These are phyloP conservation scores for Acrobasis suavella DNA, from an alignment of 2,888 invertebrate species.

Conservation along the genomic window DNA sequence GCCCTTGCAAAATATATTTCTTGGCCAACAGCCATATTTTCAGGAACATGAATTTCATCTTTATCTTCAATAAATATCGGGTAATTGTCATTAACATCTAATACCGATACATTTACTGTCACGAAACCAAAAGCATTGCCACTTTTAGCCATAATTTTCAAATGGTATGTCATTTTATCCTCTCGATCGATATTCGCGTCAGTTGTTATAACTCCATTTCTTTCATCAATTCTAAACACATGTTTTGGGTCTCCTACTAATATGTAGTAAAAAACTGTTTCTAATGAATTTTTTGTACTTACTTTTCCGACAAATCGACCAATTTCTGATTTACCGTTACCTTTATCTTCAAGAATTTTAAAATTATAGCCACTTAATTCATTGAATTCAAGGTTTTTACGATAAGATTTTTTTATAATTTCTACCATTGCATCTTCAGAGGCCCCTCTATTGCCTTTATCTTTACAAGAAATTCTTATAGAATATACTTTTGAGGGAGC, in stretches of 20 bases:
- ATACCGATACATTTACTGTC: slow-evolving; percentile 89
- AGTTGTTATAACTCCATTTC: slow-evolving; percentile 89
- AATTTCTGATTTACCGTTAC: slow-evolving; percentile 80
- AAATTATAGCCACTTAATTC: slow-evolving; percentile 90
- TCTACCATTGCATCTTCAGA: slow-evolving; percentile 90
- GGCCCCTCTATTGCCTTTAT: slow-evolving; percentile 89
- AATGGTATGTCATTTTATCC: slow-evolving; percentile 87
- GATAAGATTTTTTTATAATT: slow-evolving; percentile 87
- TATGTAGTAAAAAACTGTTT: slow-evolving; percentile 88
- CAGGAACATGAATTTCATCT: slow-evolving; percentile 90
- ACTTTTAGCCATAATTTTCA: slow-evolving; percentile 90
- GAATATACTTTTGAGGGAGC: slow-evolving; percentile 87
- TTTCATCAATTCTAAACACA: slow-evolving; percentile 91
- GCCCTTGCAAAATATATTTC: slow-evolving; percentile 95
- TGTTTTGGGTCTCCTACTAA: slow-evolving; percentile 90
- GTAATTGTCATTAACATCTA: slow-evolving; percentile 95
- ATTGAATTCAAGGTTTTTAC: slow-evolving; percentile 89
- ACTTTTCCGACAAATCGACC: slow-evolving; percentile 91
- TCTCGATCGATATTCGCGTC: slow-evolving; percentile 93
- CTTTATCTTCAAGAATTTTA: slow-evolving; percentile 91
- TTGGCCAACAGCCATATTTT: slow-evolving; percentile 96
- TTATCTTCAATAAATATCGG: slow-evolving; percentile 91
- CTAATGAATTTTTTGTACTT: slow-evolving; percentile 83
- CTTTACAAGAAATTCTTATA: slow-evolving; percentile 89
- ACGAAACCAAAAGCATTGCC: slow-evolving; percentile 90